Evolutionary conservation across 2,113 vertebrate genomes (phyloP).

Genomic region (Thermophis baileyi): DNA sequence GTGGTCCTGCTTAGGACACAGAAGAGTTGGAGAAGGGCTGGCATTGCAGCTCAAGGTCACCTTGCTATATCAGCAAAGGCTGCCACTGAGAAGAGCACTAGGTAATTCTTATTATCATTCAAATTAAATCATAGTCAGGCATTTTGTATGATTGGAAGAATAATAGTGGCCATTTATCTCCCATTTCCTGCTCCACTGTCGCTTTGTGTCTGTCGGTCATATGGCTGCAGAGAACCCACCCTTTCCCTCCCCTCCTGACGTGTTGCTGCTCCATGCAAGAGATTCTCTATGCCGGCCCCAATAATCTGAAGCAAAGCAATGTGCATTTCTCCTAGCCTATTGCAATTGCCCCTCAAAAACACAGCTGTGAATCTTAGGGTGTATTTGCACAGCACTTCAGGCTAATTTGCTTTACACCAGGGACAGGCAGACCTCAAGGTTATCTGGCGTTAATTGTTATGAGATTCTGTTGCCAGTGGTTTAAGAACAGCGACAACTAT

Average conservation of each 20-base stretch:
- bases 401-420: neutral
- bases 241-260: neutral
- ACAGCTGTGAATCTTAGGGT: neutral
- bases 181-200: slow-evolving; percentile 81
- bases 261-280: neutral
- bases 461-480: neutral
- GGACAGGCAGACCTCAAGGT: neutral
- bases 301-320: neutral
- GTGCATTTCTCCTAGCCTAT: neutral
- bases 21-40: neutral
- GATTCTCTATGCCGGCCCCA: neutral
- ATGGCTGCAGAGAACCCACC: neutral
- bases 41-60: slow-evolving; percentile 51
- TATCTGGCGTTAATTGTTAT: neutral
- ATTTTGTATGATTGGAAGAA: slow-evolving; percentile 89
- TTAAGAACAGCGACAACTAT: neutral
- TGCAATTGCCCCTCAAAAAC: neutral
- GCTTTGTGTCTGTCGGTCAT: slow-evolving; percentile 73
- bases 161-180: slow-evolving; percentile 92
- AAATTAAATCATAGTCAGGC: slow-evolving; percentile 84
- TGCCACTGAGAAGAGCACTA: slow-evolving; percentile 66
- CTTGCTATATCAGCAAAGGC: slow-evolving; percentile 15
- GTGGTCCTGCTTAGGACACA: neutral
- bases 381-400: neutral
- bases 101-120: slow-evolving; percentile 78